phyloP scores from a whole-genome alignment of 2,797 vertebrate species.

The Etheostoma nigrum region DNA sequence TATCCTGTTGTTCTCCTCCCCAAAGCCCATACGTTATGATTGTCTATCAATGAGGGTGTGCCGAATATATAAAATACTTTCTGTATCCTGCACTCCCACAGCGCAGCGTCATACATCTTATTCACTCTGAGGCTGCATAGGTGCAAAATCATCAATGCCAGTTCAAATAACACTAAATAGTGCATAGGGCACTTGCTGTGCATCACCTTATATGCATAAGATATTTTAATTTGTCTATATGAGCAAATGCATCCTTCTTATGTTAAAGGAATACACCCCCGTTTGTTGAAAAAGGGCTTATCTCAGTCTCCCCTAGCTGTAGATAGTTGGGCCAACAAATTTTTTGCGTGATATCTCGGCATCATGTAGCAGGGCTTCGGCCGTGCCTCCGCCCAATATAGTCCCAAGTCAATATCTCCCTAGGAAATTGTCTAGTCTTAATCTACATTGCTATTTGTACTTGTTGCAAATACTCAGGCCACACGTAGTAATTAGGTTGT shows the following conservation, averaged over 20 bases:
- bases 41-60: constrained; percentile 40
- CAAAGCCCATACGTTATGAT: constrained; percentile 26
- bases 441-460: too few species aligned
- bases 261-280: neutral
- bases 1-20: constrained; percentile 23
- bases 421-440: too few species aligned
- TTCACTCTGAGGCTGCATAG: constrained; percentile 22
- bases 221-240: constrained; percentile 8
- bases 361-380: too few species aligned
- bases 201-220: constrained; percentile 15
- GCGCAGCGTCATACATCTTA: constrained; percentile 38
- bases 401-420: too few species aligned
- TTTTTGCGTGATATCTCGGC: too few species aligned
- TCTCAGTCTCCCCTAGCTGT: too few species aligned
- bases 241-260: constrained; percentile 18
- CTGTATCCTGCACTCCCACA: constrained; percentile 19
- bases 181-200: constrained; percentile 6
- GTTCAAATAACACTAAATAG: constrained; percentile 42
- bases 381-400: too few species aligned
- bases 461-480: too few species aligned
- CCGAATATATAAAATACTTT: constrained; percentile 53
- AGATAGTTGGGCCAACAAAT: too few species aligned
- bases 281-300: too few species aligned
- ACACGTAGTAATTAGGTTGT: too few species aligned
- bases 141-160: constrained; percentile 48